phyloP scores from a whole-genome alignment of 2,888 invertebrate species.

The Lampropteryx suffumata region DNA sequence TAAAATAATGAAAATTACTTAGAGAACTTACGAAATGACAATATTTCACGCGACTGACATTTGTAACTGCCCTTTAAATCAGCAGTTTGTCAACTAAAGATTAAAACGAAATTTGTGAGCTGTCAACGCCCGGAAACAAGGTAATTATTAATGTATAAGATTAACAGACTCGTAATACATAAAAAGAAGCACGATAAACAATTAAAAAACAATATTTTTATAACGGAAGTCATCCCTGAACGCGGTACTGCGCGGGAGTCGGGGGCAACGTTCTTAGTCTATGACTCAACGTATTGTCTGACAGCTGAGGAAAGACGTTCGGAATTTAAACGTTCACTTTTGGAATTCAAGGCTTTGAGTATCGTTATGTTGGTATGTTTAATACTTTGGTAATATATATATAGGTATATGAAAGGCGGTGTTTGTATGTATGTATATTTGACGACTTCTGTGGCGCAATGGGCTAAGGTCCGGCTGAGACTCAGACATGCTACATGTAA shows the following conservation, averaged over 20 bases:
- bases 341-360: slow-evolving; percentile 18
- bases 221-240: slow-evolving; percentile 48
- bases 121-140: slow-evolving; percentile 19
- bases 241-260: slow-evolving; percentile 60
- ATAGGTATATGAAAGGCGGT: too few relatives aligned
- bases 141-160: slow-evolving; percentile 9
- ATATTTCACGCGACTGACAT: neutral
- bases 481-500: too few relatives aligned
- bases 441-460: too few relatives aligned
- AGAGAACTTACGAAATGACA: too few relatives aligned
- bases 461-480: too few relatives aligned
- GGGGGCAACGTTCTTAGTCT: slow-evolving; percentile 62
- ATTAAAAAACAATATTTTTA: slow-evolving; percentile 27
- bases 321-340: slow-evolving; percentile 26
- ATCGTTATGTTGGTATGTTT: neutral
- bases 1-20: too few relatives aligned
- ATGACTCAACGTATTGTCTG: slow-evolving; percentile 56
- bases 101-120: slow-evolving; percentile 7
- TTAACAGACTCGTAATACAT: slow-evolving; percentile 34
- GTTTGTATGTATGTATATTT: too few relatives aligned
- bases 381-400: too few relatives aligned
- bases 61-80: neutral
- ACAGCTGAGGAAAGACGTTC: slow-evolving; percentile 26
- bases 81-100: neutral
- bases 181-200: slow-evolving; percentile 10